Conservation (phyloP, 2,113 vertebrate genomes). For the Forbesichthys papilliferus region DNA sequence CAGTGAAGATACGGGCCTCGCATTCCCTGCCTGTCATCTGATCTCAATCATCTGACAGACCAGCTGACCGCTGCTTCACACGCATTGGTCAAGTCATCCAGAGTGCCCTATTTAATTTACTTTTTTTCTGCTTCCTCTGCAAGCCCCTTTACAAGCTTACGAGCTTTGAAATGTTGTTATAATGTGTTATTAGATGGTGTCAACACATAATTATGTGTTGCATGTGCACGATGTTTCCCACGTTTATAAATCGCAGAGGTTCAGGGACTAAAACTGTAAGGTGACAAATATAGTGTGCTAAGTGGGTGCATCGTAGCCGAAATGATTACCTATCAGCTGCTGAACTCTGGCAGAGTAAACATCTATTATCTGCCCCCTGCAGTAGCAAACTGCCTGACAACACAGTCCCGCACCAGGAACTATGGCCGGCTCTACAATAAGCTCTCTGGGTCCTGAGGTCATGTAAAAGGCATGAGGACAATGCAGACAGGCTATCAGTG, state of each 20-base stretch:
- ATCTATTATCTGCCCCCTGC: constrained; percentile 43
- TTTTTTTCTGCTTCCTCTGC: too few species aligned
- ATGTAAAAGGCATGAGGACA: constrained; percentile 56
- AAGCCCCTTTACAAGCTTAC: too few species aligned
- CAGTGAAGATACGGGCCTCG: constrained; percentile 27
- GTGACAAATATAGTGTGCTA: neutral
- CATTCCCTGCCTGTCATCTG: constrained; percentile 23
- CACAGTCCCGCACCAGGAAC: constrained; percentile 43
- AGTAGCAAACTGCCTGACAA: constrained; percentile 55
- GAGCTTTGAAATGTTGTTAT: neutral
- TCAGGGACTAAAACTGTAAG: constrained; percentile 23
- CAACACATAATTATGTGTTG: neutral
- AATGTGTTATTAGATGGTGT: neutral
- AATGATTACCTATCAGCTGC: constrained; percentile 37
- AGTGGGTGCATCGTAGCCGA: constrained; percentile 13
- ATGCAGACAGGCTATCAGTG: constrained; percentile 64
- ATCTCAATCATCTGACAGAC: too few species aligned
- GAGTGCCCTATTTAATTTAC: too few species aligned
- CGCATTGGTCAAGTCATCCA: too few species aligned
- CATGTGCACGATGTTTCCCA: neutral
- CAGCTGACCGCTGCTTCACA: too few species aligned
- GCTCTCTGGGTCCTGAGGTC: constrained; percentile 41
- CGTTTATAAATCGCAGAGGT: constrained; percentile 18
- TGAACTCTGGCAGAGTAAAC: constrained; percentile 22
- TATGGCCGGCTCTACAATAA: constrained; percentile 48